Evolutionary conservation across 2,888 invertebrate species (phyloP), one percentile per base, ranked within the genome.

Genomic region (Apoda limacodes): DNA sequence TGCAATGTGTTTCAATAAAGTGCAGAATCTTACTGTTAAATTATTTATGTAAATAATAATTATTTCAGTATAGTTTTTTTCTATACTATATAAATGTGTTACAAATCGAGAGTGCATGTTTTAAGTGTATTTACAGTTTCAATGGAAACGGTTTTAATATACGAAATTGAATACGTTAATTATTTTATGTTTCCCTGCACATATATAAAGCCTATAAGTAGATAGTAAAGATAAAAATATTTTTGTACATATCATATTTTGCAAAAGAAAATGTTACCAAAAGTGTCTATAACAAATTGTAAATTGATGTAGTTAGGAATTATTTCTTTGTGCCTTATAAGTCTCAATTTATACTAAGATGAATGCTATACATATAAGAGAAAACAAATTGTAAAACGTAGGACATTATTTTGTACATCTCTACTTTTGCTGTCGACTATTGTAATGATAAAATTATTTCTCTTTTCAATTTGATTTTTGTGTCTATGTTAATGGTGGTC

Each of bases 211-310:
- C n/a, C n/a, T n/a, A n/a, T n/a, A n/a, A n/a, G n/a, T n/a, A n/a
- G n/a, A n/a, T n/a, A n/a, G n/a, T n/a, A n/a, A n/a, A n/a, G n/a
- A n/a, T 64, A 52, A 50, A 55, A 70, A 74, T 78, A 80, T 78
- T 78, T 80, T 80, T 80, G 78, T 78, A 80, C 78, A 80, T 80
- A 80, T 80, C 78, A 80, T 66, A 65, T 67, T 68, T 74, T 65
- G 69, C 57, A 56, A 60, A 53, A 60, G 63, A 64, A 54, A 64
- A 60, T 64, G 78, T 78, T 78, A 78, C 78, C 78, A 67, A 67
- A 59, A 68, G 69, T 72, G 74, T 76, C 68, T 68, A 68, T 55
- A 43, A 40, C 52, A 51, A 46, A 40, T 23, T 55, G 48, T 66
- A 65, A 46, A 60, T 57, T 65, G n/a, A n/a, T n/a, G 48, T 69